These are phyloP conservation scores for Malurus alboscapulatus DNA, from an alignment of 2,113 vertebrate genomes.

Conservation along the genomic window DNA sequence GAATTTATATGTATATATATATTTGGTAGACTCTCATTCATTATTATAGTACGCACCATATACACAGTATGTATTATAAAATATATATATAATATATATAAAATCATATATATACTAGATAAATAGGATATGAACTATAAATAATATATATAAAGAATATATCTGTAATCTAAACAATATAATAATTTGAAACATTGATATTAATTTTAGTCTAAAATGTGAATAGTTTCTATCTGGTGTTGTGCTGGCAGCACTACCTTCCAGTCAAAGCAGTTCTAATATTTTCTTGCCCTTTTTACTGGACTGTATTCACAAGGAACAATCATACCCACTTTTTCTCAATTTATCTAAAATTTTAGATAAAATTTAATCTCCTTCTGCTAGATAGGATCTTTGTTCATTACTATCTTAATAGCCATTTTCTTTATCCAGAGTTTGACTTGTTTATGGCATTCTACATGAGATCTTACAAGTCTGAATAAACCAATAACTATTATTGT, in stretches of 20 bases:
- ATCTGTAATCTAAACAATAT: background rate
- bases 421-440: background rate
- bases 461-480: background rate
- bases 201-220: background rate
- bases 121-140: background rate
- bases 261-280: background rate
- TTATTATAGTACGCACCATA: background rate
- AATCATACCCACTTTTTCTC: background rate
- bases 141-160: rapidly evolving
- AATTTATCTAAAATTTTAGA: background rate
- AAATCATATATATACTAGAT: background rate
- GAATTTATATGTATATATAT: background rate
- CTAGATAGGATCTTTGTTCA: background rate
- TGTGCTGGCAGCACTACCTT: background rate
- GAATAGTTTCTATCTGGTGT: background rate
- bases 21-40: background rate
- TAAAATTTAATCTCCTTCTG: background rate
- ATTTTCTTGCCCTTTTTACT: background rate
- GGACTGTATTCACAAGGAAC: background rate
- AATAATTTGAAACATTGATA: background rate
- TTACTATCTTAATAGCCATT: background rate
- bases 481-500: background rate
- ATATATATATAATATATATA: background rate
- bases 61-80: background rate
- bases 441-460: background rate